phyloP scores from a whole-genome alignment of 2,113 vertebrate genomes.

The Dermatemys mawii region DNA sequence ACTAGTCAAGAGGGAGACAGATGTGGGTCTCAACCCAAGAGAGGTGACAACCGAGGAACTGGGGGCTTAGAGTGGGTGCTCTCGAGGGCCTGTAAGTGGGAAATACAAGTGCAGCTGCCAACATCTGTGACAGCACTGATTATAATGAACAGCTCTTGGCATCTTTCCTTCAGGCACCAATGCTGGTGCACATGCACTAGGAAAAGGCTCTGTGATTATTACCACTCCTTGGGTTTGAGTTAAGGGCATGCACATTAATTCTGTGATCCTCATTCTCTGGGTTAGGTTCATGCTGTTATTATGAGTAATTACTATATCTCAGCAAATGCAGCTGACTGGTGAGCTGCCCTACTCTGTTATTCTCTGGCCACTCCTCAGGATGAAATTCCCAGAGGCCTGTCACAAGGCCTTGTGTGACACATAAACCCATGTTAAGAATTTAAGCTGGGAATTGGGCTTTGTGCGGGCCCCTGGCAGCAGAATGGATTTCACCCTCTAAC shows the following conservation, averaged over 20 bases:
- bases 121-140: fast-evolving
- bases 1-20: background rate
- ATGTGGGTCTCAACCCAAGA: background rate
- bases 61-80: background rate
- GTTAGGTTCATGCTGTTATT: too few relatives aligned
- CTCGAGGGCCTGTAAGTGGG: background rate
- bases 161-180: background rate
- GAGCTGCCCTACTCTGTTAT: background rate
- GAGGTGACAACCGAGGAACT: background rate
- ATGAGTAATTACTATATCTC: background rate
- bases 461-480: too few relatives aligned
- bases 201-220: background rate
- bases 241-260: background rate
- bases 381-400: background rate
- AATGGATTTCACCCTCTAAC: background rate
- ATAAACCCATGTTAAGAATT: background rate
- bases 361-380: background rate
- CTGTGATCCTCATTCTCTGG: background rate
- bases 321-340: background rate
- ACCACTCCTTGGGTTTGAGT: background rate
- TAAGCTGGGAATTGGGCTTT: background rate
- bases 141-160: background rate
- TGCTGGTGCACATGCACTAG: background rate
- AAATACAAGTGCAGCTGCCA: fast-evolving
- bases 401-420: background rate